These are phyloP conservation scores for Globodera ellingtonae DNA, from an alignment of 1,140 invertebrate genomes.

Conservation along the genomic window DNA sequence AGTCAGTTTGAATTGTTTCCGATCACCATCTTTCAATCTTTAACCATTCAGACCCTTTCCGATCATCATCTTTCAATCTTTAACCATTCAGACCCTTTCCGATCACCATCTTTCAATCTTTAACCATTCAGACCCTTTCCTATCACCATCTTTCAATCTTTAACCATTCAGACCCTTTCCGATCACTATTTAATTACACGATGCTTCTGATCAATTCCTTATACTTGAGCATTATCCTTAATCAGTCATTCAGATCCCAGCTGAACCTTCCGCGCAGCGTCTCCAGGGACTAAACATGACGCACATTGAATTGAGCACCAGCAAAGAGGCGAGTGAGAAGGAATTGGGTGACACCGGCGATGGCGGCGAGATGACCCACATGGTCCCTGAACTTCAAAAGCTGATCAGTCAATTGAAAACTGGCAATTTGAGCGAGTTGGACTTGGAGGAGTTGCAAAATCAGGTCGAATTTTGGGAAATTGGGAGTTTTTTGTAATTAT, in stretches of 20 bases:
- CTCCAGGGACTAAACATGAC: constrained; percentile 22
- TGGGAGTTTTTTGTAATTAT: not conserved
- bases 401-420: constrained; percentile 40
- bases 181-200: too few species aligned
- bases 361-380: constrained; percentile 32
- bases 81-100: too few species aligned
- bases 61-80: too few species aligned
- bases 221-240: not conserved
- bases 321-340: not conserved
- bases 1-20: not conserved
- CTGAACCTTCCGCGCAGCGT: constrained; percentile 4
- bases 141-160: not conserved
- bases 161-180: too few species aligned
- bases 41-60: too few species aligned
- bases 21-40: not conserved
- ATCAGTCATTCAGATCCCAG: constrained; percentile 20
- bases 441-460: constrained; percentile 36
- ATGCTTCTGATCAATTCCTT: too few species aligned
- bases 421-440: constrained; percentile 41
- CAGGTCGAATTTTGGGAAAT: constrained; percentile 19
- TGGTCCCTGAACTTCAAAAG: constrained; percentile 49
- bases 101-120: not conserved
- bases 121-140: too few species aligned
- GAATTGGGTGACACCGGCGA: constrained; percentile 10
- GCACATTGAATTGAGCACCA: constrained; percentile 15